Evolutionary conservation across 2,113 vertebrate genomes (phyloP), one percentile per base, ranked within the genome.

Genomic region (Pipa parva): DNA sequence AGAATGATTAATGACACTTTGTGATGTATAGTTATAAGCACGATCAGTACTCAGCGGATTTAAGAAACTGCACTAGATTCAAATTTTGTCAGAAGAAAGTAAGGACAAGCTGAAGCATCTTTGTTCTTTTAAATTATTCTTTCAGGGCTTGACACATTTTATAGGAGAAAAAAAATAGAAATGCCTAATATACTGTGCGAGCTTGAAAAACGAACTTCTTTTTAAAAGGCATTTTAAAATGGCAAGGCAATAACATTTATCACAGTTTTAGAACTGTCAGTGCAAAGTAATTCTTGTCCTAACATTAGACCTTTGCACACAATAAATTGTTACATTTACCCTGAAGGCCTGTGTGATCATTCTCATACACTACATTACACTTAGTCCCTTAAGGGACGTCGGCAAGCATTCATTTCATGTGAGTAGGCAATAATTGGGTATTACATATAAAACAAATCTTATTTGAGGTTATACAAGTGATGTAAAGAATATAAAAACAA

Each of bases 1-100:
- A 12, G 63, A 75, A 82, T 85, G 82, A 90, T 79, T 78, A 78
- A 87, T 81, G 71, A 49, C 57, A 71, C 63, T 66, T 13, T 78
- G 72, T 69, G 76, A 72, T 75, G 64, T 79, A 78, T 2, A 83
- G 70, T 65, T 79, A 81, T 77, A 82, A 78, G 80, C 27, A 51
- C 58, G 76, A 80, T 80, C 75, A 73, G 59, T 77, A 76, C 77
- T 61, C 71, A 60, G 56, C 25, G 57, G 71, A 77, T 31, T 67
- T 59, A 78, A 73, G 71, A 26, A 72, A 63, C 54, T 59, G 27
- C 36, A 77, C 50, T 50, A 73, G 42, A 52, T 63, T 67, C 42
- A 59, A 42, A 66, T 71, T 71, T 52, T 63, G 59, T 61, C 26
- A 7, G 49, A 68, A 60, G 56, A 68, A 61, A 60, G 29, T 45